A percentile compares a stretch with the other conserved stretches of the same genome.
phyloP scores from a whole-genome alignment of 2,113 vertebrate genomes.

The Phrynosoma platyrhinos region DNA sequence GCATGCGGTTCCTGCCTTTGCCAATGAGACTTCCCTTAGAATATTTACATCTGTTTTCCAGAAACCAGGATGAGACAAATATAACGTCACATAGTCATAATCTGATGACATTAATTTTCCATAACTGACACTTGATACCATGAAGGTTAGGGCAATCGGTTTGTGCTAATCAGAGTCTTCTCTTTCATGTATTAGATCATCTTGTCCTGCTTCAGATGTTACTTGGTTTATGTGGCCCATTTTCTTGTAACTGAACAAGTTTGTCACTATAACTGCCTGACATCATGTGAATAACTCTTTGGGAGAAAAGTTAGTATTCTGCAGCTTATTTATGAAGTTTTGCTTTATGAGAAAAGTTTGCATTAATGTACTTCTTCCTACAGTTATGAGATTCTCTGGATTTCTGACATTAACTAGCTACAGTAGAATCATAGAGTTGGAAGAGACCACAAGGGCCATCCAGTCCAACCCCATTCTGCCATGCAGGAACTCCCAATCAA shows the following conservation, averaged over 20 bases:
- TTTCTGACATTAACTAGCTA: background rate
- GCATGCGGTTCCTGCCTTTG: background rate
- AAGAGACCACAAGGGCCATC: too few relatives aligned
- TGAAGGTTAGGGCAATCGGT: background rate
- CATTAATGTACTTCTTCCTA: background rate
- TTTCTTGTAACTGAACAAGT: background rate
- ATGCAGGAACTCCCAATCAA: too few relatives aligned
- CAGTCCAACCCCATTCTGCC: too few relatives aligned
- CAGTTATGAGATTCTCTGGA: background rate
- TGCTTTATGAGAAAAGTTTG: background rate
- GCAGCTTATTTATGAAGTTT: slow-evolving; percentile 8
- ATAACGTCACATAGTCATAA: background rate
- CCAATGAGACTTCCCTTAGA: background rate
- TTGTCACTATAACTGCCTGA: background rate
- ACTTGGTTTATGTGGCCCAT: background rate
- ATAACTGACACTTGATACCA: slow-evolving; percentile 1
- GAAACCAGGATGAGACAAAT: slow-evolving; percentile 6
- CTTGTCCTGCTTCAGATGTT: background rate
- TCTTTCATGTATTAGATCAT: fast-evolving
- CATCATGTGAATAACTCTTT: background rate
- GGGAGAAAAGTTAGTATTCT: background rate
- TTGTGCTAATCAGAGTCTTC: background rate
- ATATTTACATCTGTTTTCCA: background rate
- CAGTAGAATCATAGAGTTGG: too few relatives aligned
- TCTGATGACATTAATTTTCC: background rate